phyloP scores from a whole-genome alignment of 92 coral and sea anemone species.

The Montipora capitata region DNA sequence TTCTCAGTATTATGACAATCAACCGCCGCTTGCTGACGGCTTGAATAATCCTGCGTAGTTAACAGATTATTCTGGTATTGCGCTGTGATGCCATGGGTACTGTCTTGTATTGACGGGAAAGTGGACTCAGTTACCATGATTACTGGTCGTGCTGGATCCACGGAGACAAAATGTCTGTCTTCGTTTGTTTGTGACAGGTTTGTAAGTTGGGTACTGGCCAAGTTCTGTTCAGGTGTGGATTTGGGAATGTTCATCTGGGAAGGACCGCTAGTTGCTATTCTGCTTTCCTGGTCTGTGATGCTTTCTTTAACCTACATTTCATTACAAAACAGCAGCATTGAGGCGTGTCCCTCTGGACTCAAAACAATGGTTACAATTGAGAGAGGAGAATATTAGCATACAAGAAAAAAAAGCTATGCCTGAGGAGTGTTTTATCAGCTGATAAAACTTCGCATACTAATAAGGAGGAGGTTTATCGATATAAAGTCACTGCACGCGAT shows the following conservation, averaged over 20 bases:
- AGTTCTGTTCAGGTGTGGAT: slow-evolving; percentile 5
- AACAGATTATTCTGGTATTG: slow-evolving; percentile 10
- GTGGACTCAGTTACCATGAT: slow-evolving; percentile 47
- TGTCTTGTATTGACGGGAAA: slow-evolving; percentile 34
- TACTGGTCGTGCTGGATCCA: slow-evolving; percentile 30
- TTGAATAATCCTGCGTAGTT: neutral
- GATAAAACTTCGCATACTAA: no score
- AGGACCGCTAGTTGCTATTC: slow-evolving; percentile 4
- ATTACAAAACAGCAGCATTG: neutral
- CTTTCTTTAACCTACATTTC: neutral
- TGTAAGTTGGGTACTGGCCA: slow-evolving; percentile 9
- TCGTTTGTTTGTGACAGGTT: slow-evolving; percentile 8
- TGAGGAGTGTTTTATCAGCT: no score
- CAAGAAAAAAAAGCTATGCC: no score
- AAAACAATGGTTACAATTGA: no score
- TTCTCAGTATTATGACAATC: slow-evolving; percentile 1
- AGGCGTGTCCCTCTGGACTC: no score
- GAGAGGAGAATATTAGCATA: no score
- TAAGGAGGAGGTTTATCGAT: no score
- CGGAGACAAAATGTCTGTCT: slow-evolving; percentile 23
- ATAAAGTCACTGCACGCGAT: no score
- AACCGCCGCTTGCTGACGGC: neutral
- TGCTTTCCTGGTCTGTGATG: neutral
- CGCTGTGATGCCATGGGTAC: neutral
- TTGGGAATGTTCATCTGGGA: slow-evolving; percentile 16